A percentile compares a stretch with the other conserved stretches of the same genome.
These are phyloP conservation scores for Altica lythri DNA, from an alignment of 2,888 invertebrate genomes.

Conservation along the genomic window DNA sequence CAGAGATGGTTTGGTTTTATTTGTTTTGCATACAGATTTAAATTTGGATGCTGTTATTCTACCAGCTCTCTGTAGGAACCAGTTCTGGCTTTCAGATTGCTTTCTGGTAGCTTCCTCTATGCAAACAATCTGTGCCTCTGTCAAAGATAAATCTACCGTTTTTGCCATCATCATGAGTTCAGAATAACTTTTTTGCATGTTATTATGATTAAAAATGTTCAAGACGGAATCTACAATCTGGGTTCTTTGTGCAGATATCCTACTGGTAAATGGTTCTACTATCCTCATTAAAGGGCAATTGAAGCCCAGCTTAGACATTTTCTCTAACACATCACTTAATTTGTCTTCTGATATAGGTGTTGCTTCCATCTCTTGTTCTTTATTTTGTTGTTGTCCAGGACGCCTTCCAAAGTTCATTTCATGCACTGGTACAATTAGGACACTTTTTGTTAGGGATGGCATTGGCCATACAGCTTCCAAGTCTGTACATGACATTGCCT, in stretches of 20 bases:
- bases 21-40: too few species aligned
- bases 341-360: too few species aligned
- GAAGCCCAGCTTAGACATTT: background rate
- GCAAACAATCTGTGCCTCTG: too few species aligned
- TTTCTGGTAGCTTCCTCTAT: background rate
- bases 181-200: too few species aligned
- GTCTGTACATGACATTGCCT: constrained; percentile 18
- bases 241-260: background rate
- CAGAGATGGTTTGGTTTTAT: constrained; percentile 14
- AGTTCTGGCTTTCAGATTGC: constrained; percentile 11
- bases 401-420: constrained; percentile 4
- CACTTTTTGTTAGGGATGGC: background rate
- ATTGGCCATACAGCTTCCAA: constrained; percentile 12
- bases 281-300: constrained; percentile 1
- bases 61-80: too few species aligned
- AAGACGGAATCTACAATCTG: background rate
- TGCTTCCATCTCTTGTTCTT: too few species aligned
- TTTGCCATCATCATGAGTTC: too few species aligned
- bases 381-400: background rate
- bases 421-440: background rate
- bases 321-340: background rate
- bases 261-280: constrained; percentile 6
- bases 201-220: background rate
- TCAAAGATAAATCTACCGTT: too few species aligned
- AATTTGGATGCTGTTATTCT: too few species aligned